Conservation (phyloP, 2,113 vertebrate species). For the Australoheros scitulus region DNA sequence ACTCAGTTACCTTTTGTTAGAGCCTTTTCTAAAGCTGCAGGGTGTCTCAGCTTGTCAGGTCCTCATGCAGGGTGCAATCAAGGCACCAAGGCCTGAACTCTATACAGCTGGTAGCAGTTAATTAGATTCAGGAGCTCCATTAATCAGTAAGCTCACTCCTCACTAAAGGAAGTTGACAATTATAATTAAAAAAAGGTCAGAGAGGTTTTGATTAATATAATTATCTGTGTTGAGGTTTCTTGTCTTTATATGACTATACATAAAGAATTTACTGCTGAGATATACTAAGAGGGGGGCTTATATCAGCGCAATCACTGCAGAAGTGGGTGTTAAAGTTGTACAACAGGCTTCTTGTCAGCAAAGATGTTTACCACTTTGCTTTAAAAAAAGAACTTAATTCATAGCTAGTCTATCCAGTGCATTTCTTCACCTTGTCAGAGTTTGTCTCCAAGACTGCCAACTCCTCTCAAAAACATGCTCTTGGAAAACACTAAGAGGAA, state of each 20-base stretch:
- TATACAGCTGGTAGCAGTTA: slow-evolving; percentile 32
- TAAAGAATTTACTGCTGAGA: neutral
- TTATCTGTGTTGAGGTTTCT: slow-evolving; percentile 20
- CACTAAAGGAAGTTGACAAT: slow-evolving; percentile 58
- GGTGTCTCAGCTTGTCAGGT: slow-evolving; percentile 34
- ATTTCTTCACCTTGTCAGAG: neutral
- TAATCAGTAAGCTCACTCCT: slow-evolving; percentile 58
- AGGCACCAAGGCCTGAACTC: slow-evolving; percentile 37
- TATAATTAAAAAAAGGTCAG: slow-evolving; percentile 62
- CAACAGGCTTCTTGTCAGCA: neutral
- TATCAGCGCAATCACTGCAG: neutral
- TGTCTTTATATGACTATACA: neutral
- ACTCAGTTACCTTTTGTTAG: slow-evolving; percentile 29
- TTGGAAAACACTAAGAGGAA: neutral
- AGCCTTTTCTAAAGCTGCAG: slow-evolving; percentile 36
- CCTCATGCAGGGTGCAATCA: slow-evolving; percentile 51
- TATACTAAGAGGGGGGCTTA: neutral
- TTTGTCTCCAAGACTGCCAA: neutral
- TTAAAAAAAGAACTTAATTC: neutral
- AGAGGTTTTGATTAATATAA: slow-evolving; percentile 55
- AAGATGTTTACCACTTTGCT: neutral
- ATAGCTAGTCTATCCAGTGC: neutral
- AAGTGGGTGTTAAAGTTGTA: neutral
- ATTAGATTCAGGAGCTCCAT: slow-evolving; percentile 53
- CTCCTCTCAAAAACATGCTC: neutral